Percentiles rank a stretch among this genome's conserved stretches.
Conservation (phyloP, 2,888 invertebrate species). For the Xylophagus ater region DNA sequence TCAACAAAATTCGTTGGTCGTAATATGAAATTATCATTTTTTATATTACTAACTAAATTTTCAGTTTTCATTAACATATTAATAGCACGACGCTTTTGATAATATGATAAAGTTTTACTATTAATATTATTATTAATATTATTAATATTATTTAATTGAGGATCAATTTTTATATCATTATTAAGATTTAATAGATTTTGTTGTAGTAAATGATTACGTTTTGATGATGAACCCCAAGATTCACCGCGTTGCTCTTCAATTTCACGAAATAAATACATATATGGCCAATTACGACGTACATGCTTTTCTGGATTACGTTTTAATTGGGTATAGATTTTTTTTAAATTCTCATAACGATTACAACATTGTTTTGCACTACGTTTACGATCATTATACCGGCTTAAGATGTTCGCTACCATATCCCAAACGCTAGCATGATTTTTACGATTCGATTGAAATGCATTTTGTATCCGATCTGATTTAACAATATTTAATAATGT, state of each 20-base stretch:
- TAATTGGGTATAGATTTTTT: constrained; percentile 37
- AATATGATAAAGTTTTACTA: no score
- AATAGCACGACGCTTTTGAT: no score
- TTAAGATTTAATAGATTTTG: no score
- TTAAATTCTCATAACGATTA: constrained; percentile 37
- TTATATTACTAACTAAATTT: constrained; percentile 1
- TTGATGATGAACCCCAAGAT: constrained; percentile 35
- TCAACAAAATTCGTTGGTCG: constrained; percentile 37
- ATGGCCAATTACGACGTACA: constrained; percentile 34
- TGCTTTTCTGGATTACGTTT: constrained; percentile 38
- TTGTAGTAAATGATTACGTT: no score
- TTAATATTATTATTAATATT: constrained; percentile 7
- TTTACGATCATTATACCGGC: constrained; percentile 34
- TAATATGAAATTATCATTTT: constrained; percentile 31
- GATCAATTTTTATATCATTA: not conserved
- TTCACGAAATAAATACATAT: constrained; percentile 25
- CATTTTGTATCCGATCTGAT: constrained; percentile 37
- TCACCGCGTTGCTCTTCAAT: constrained; percentile 38
- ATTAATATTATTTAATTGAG: not conserved
- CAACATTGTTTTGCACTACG: constrained; percentile 37
- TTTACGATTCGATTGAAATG: constrained; percentile 38
- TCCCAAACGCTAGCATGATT: constrained; percentile 40
- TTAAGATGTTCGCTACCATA: constrained; percentile 37
- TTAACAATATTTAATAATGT: constrained; percentile 37
- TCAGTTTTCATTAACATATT: no score